These are phyloP conservation scores for Sminthopsis crassicaudata DNA, from an alignment of 2,113 vertebrate genomes.

Conservation along the genomic window DNA sequence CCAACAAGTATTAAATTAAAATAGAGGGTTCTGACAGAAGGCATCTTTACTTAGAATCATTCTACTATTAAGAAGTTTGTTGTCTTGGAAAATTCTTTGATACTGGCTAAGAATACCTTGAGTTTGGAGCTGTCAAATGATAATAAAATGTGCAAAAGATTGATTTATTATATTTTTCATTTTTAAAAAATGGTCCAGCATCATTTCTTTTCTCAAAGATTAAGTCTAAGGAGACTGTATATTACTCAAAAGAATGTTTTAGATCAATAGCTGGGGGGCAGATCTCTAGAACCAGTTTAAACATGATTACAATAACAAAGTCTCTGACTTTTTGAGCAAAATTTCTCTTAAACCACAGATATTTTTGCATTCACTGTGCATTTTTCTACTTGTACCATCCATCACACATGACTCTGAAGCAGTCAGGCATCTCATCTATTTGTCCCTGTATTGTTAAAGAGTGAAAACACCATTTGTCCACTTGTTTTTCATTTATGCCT, in stretches of 20 bases:
- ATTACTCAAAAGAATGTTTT: background rate
- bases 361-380: constrained; percentile 1
- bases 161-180: background rate
- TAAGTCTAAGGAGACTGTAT: constrained; percentile 10
- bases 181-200: background rate
- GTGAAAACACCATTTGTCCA: background rate
- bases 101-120: background rate
- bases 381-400: background rate
- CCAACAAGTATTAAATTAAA: background rate
- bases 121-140: background rate
- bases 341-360: background rate
- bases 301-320: constrained; percentile 17
- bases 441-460: background rate
- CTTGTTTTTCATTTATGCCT: constrained; percentile 34
- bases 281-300: constrained; percentile 23
- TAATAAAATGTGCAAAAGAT: background rate
- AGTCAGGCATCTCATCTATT: constrained; percentile 33
- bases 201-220: background rate
- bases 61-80: background rate
- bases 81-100: constrained; percentile 24
- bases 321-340: background rate
- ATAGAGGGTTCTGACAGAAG: background rate
- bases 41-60: background rate
- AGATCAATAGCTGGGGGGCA: constrained; percentile 28
- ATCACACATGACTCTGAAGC: background rate